Evolutionary conservation across 2,888 invertebrate species (phyloP).

Genomic region (Thelaira solivaga): DNA sequence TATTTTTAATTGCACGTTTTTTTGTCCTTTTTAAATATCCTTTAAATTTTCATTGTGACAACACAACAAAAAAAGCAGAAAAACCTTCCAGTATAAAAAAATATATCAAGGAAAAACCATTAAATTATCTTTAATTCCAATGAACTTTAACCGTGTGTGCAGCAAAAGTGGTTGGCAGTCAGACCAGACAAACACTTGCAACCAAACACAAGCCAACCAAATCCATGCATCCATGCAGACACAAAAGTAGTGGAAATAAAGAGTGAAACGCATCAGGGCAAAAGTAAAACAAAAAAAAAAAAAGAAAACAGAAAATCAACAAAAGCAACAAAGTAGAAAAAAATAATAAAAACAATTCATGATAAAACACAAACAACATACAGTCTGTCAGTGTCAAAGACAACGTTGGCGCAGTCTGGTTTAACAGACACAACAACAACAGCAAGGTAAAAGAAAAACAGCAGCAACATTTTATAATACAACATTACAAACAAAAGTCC

Average conservation of each 20-base stretch:
- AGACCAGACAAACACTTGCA: too few relatives aligned
- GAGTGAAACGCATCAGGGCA: constrained; percentile 55
- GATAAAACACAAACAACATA: constrained; percentile 13
- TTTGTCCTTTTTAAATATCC: constrained; percentile 10
- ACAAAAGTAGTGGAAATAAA: constrained; percentile 57
- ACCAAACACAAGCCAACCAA: constrained; percentile 52
- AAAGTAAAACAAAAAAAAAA: background rate
- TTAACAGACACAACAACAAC: constrained; percentile 43
- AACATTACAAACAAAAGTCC: background rate
- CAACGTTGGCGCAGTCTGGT: constrained; percentile 59
- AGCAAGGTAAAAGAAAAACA: constrained; percentile 15
- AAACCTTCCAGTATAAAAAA: background rate
- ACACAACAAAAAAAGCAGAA: background rate
- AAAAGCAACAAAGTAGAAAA: constrained; percentile 67
- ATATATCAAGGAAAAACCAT: constrained; percentile 26
- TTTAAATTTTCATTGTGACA: background rate
- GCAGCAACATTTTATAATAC: background rate
- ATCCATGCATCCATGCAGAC: constrained; percentile 58
- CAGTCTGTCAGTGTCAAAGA: constrained; percentile 61
- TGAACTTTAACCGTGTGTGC: constrained; percentile 47
- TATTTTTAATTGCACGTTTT: background rate
- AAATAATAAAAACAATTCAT: constrained; percentile 12
- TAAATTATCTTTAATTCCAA: constrained; percentile 51
- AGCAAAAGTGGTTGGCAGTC: constrained; percentile 59
- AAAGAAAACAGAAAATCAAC: constrained; percentile 7